Conservation (phyloP, 2,888 invertebrate genomes). For the Temnothorax rugatulus region DNA sequence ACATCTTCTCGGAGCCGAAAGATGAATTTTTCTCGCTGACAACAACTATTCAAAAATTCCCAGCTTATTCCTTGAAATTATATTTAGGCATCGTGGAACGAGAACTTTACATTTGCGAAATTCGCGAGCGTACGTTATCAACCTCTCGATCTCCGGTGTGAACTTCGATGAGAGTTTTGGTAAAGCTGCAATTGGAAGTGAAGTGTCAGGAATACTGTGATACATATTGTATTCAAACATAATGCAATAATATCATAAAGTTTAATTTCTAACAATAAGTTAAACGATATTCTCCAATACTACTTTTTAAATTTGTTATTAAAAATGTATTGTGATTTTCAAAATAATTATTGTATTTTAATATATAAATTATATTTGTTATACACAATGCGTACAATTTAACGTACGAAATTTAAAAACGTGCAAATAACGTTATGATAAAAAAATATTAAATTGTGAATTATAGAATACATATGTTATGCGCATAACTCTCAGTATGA, state of each 20-base stretch:
- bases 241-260: background rate
- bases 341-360: background rate
- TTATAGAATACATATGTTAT: background rate
- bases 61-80: slow-evolving; percentile 28
- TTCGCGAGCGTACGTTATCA: background rate
- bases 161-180: background rate
- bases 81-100: background rate
- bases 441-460: background rate
- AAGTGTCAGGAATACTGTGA: background rate
- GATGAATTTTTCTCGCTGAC: slow-evolving; percentile 58
- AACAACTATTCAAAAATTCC: slow-evolving; percentile 57
- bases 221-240: background rate
- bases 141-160: too few relatives aligned
- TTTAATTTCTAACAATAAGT: background rate
- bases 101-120: slow-evolving; percentile 18
- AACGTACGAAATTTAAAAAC: background rate
- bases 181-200: background rate
- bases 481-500: background rate
- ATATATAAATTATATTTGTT: background rate
- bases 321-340: background rate
- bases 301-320: background rate
- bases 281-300: background rate
- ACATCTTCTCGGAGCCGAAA: slow-evolving; percentile 51
- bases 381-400: background rate
- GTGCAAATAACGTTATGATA: background rate